These are phyloP conservation scores for Leucophora obtusa DNA, from an alignment of 2,888 invertebrate genomes.

Conservation along the genomic window DNA sequence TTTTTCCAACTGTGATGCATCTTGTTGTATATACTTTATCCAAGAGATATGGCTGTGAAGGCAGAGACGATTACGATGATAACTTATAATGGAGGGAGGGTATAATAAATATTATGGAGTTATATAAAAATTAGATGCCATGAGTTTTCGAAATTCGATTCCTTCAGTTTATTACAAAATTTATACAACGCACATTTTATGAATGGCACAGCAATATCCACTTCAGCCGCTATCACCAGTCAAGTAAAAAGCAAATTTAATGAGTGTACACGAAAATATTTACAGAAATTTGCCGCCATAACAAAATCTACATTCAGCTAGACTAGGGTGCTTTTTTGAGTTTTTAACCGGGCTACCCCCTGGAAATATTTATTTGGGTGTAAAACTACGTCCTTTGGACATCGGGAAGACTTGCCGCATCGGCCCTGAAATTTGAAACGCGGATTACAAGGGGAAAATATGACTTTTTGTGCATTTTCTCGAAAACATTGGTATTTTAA, in stretches of 20 bases:
- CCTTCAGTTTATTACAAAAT: slow-evolving; percentile 34
- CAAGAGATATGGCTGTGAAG: background rate
- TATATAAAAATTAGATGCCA: slow-evolving; percentile 48
- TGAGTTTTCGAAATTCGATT: slow-evolving; percentile 50
- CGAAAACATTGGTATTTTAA: too few species aligned
- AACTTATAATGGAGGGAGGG: background rate
- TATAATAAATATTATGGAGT: slow-evolving; percentile 41
- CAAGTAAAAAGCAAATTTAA: background rate
- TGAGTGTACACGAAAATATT: background rate
- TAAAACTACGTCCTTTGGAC: too few species aligned
- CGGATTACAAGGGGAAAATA: too few species aligned
- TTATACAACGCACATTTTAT: background rate
- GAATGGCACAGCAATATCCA: slow-evolving; percentile 5
- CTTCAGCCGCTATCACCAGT: background rate
- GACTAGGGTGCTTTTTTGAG: too few species aligned
- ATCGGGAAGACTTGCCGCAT: too few species aligned
- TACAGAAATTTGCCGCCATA: too few species aligned
- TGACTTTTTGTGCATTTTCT: too few species aligned
- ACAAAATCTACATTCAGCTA: too few species aligned
- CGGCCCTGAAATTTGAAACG: too few species aligned
- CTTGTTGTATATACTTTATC: background rate
- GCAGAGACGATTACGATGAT: background rate
- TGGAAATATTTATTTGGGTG: too few species aligned
- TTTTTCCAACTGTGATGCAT: slow-evolving; percentile 32
- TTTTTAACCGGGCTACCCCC: too few species aligned